Base-by-base conservation (phyloP, 2,888 invertebrate species). In the Microctonus aethiopoides region DNA sequence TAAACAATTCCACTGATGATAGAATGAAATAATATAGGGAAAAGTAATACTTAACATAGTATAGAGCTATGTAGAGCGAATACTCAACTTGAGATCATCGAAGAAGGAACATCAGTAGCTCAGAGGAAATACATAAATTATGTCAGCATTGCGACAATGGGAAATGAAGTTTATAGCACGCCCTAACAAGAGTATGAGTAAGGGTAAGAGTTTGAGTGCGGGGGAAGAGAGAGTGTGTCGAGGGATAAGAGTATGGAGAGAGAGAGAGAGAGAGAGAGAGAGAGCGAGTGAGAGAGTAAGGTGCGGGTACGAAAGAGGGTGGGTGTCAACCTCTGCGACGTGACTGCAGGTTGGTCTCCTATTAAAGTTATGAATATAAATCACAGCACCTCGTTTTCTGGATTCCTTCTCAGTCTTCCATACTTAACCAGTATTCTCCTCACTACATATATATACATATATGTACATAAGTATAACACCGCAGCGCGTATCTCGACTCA, bases 281-380 rank as follows among this genome's bases (percentile, higher is more conserved):
- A n/a, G n/a, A n/a, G n/a, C n/a, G n/a, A n/a, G n/a, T n/a, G 57
- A 46, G 26, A 22, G 29, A 36, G 32, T 61, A 39, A 26, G 56
- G 56, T 56, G 69, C 62, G 67, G 46, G 54, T 57, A 46, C 32
- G 54, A 39, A 41, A 46, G 65, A 32, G 60, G 60, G 72, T 67
- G 71, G 59, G 72, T 60, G 70, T 54, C 67, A 69, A 61, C 56
- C 68, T 66, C 63, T 71, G 67, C 76, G 77, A 83, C 82, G 83
- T 82, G 83, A 82, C 83, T 83, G 75, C 76, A 79, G 79, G 78
- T 79, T 51, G 78, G 79, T 76, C 78, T 80, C 78, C 82, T 78
- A 83, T 83, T 81, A 83, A 84, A 83, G 76, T 84, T 83, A 83
- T 84, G 83, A 84, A 84, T 84, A 83, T 84, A 84, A 84, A 83